Percentiles rank a stretch among this genome's conserved stretches.
These are phyloP conservation scores for Polia nebulosa DNA, from an alignment of 2,888 invertebrate species.

Conservation along the genomic window DNA sequence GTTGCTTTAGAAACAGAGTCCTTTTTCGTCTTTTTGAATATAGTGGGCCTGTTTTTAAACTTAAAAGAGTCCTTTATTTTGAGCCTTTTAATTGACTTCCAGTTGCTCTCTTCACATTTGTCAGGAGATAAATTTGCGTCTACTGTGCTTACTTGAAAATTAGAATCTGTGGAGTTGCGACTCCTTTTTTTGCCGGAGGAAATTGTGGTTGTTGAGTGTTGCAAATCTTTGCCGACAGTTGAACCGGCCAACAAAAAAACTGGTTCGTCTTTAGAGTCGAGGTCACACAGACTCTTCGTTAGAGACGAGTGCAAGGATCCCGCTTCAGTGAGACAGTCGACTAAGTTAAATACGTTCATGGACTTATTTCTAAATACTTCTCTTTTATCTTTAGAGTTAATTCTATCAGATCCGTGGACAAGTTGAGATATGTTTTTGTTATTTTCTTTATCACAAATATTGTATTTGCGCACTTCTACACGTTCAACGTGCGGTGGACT, in stretches of 20 bases:
- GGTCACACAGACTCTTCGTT: constrained; percentile 87
- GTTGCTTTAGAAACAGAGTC: constrained; percentile 83
- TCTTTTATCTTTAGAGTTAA: constrained; percentile 83
- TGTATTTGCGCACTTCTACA: constrained; percentile 77
- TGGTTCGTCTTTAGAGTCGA: constrained; percentile 85
- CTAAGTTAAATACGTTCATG: constrained; percentile 88
- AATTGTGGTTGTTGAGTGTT: constrained; percentile 87
- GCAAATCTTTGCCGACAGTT: constrained; percentile 81
- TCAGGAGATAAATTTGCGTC: constrained; percentile 85
- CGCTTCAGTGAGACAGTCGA: constrained; percentile 85
- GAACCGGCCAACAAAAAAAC: constrained; percentile 82
- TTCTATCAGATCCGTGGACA: constrained; percentile 75
- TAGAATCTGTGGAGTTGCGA: constrained; percentile 88
- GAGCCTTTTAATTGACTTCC: constrained; percentile 89
- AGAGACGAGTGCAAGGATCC: constrained; percentile 87
- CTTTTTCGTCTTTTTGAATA: constrained; percentile 87
- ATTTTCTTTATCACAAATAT: constrained; percentile 84
- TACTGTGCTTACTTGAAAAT: constrained; percentile 84
- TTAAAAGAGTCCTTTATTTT: constrained; percentile 90
- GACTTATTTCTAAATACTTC: constrained; percentile 89
- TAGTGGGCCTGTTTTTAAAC: constrained; percentile 88
- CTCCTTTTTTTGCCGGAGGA: constrained; percentile 89
- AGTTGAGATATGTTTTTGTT: constrained; percentile 76
- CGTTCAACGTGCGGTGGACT: constrained; percentile 73
- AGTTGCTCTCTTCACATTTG: constrained; percentile 87